Percentiles rank a stretch among this genome's conserved stretches.
Conservation (phyloP, 2,888 invertebrate species). For the Melanophora roralis region DNA sequence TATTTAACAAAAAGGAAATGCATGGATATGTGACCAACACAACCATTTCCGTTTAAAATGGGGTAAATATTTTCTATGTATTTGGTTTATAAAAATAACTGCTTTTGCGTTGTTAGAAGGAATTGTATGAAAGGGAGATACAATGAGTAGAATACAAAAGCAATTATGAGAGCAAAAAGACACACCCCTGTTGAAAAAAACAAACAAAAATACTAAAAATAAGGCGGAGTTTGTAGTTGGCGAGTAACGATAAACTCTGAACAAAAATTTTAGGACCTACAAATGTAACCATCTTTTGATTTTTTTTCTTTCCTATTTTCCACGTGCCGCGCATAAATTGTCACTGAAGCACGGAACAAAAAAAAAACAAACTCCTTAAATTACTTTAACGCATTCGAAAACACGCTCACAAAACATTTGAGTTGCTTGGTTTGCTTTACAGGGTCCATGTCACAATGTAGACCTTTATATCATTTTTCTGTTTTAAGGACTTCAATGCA, state of each 20-base stretch:
- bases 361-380: constrained; percentile 44
- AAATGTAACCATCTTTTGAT: constrained; percentile 26
- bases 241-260: constrained; percentile 42
- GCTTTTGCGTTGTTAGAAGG: too few species aligned
- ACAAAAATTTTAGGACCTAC: too few species aligned
- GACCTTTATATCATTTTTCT: constrained; percentile 56
- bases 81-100: background rate
- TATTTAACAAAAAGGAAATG: background rate
- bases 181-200: constrained; percentile 33
- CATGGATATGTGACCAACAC: background rate
- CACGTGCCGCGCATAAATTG: constrained; percentile 75
- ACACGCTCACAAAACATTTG: constrained; percentile 1
- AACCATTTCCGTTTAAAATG: constrained; percentile 16
- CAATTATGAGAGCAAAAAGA: too few species aligned
- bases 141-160: too few species aligned
- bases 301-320: constrained; percentile 62
- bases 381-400: constrained; percentile 28
- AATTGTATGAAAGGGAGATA: too few species aligned
- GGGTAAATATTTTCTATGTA: constrained; percentile 1
- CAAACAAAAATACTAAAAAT: background rate
- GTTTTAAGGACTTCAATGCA: constrained; percentile 43
- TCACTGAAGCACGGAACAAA: constrained; percentile 66
- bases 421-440: background rate
- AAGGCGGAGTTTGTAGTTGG: constrained; percentile 31
- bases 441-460: constrained; percentile 53